These are phyloP conservation scores for Hyperoplus lanceolatus DNA, from an alignment of 2,797 vertebrate genomes.

Conservation along the genomic window DNA sequence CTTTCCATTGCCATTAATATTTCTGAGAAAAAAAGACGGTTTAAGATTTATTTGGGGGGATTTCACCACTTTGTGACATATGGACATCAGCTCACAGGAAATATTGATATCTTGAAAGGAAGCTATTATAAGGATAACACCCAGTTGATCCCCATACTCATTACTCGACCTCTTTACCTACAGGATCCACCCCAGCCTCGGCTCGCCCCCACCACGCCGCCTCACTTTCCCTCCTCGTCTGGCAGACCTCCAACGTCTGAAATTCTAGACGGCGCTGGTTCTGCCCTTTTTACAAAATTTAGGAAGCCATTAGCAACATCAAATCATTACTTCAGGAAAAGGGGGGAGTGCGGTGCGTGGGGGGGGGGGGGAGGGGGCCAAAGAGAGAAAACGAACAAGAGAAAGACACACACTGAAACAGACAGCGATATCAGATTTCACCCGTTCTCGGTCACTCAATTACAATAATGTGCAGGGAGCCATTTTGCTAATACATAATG, in stretches of 20 bases:
- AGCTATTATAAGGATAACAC: slow-evolving; percentile 49
- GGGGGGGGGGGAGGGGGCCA: background rate
- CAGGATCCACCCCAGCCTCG: slow-evolving; percentile 34
- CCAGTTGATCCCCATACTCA: slow-evolving; percentile 50
- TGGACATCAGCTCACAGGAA: slow-evolving; percentile 56
- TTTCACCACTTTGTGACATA: slow-evolving; percentile 52
- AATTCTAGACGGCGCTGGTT: slow-evolving; percentile 90
- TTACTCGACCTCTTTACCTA: slow-evolving; percentile 66
- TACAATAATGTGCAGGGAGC: slow-evolving; percentile 90
- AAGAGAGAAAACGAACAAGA: slow-evolving; percentile 54
- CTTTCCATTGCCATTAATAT: slow-evolving; percentile 51
- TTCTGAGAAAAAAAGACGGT: slow-evolving; percentile 58
- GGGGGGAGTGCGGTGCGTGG: slow-evolving; percentile 47
- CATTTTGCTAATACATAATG: slow-evolving; percentile 87
- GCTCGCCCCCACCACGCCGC: slow-evolving; percentile 23
- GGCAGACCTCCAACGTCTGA: slow-evolving; percentile 88
- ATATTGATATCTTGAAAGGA: slow-evolving; percentile 65
- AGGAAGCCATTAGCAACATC: slow-evolving; percentile 97
- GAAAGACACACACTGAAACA: slow-evolving; percentile 65
- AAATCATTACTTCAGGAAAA: slow-evolving; percentile 91
- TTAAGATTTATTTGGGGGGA: slow-evolving; percentile 57
- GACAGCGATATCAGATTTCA: slow-evolving; percentile 87
- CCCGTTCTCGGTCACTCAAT: slow-evolving; percentile 92
- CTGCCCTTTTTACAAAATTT: slow-evolving; percentile 92
- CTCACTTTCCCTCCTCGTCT: slow-evolving; percentile 62